phyloP scores from a whole-genome alignment of 2,888 invertebrate species.

The Phengaris arion region DNA sequence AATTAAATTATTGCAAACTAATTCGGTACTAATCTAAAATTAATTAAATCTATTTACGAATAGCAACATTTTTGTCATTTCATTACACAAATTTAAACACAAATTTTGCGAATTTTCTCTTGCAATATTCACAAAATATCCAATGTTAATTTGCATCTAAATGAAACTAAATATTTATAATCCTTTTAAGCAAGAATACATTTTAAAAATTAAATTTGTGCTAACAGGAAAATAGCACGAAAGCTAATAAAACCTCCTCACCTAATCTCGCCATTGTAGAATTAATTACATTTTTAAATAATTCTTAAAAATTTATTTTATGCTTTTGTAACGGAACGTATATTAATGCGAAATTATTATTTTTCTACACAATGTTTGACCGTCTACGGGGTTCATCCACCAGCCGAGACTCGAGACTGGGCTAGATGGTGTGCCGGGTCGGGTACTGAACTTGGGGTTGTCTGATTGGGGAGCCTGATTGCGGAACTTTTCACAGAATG shows the following conservation, averaged over 20 bases:
- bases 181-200: neutral
- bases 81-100: neutral
- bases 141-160: constrained; percentile 14
- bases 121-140: neutral
- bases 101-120: constrained; percentile 1
- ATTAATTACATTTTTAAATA: neutral
- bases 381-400: too few species aligned
- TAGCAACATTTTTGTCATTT: too few species aligned
- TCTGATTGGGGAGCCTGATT: too few species aligned
- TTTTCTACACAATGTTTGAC: too few species aligned
- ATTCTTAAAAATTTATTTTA: neutral
- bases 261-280: neutral
- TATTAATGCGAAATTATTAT: neutral
- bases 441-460: too few species aligned
- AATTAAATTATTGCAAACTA: neutral
- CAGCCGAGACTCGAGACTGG: too few species aligned
- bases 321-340: neutral
- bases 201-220: neutral
- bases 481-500: too few species aligned
- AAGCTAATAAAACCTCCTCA: neutral
- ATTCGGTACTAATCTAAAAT: neutral
- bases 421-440: too few species aligned
- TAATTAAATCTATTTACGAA: too few species aligned
- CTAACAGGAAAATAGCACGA: neutral
- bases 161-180: constrained; percentile 10